Percentiles rank a stretch among this genome's conserved stretches.
These are phyloP conservation scores for Plemyria rubiginata DNA, from an alignment of 2,888 invertebrate genomes.

Conservation along the genomic window DNA sequence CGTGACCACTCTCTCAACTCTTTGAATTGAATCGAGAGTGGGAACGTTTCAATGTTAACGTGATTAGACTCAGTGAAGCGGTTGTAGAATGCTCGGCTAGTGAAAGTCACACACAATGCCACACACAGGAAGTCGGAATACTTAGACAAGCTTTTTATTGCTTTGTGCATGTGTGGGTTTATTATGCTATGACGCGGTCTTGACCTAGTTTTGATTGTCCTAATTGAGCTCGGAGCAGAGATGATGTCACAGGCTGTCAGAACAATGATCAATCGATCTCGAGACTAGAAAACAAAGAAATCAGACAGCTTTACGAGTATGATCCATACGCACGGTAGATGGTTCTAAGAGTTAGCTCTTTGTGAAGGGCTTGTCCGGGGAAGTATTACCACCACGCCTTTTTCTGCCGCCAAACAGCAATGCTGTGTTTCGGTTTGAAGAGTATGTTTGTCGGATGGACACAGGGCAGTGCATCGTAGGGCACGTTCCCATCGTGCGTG, in stretches of 20 bases:
- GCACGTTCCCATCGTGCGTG: too few relatives aligned
- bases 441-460: too few relatives aligned
- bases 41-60: constrained; percentile 15
- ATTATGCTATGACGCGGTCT: background rate
- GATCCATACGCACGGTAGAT: too few relatives aligned
- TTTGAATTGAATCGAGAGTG: constrained; percentile 14
- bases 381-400: too few relatives aligned
- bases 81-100: constrained; percentile 9
- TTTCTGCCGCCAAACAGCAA: too few relatives aligned
- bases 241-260: background rate
- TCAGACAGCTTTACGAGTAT: too few relatives aligned
- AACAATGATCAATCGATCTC: background rate
- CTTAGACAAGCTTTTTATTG: constrained; percentile 1
- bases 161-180: background rate
- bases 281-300: too few relatives aligned
- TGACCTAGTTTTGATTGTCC: background rate
- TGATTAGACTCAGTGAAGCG: constrained; percentile 7
- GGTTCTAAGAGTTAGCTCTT: too few relatives aligned
- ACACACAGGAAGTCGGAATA: background rate
- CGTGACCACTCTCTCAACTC: constrained; percentile 15
- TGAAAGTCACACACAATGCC: constrained; percentile 27
- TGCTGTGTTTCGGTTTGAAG: too few relatives aligned
- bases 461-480: too few relatives aligned
- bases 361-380: too few relatives aligned
- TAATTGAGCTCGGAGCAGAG: background rate